phyloP scores from a whole-genome alignment of 2,113 vertebrate genomes.

The Arizona elegans region DNA sequence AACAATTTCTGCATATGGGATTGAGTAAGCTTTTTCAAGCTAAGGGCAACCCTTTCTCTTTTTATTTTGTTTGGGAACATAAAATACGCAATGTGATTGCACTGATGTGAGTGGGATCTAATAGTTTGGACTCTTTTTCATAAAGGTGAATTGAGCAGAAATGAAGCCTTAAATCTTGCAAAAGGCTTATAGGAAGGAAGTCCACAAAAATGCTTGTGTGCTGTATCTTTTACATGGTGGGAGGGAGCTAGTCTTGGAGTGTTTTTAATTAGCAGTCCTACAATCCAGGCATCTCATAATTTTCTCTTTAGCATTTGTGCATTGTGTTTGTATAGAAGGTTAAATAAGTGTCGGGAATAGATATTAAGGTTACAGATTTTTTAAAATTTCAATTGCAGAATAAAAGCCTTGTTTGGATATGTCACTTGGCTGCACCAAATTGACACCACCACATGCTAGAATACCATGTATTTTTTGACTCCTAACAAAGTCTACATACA shows the following conservation, averaged over 20 bases:
- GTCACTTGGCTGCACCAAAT: not conserved
- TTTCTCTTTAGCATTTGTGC: not conserved
- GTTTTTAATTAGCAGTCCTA: not conserved
- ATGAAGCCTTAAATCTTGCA: not conserved
- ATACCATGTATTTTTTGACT: not conserved
- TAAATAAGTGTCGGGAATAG: not conserved
- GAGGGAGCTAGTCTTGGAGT: not conserved
- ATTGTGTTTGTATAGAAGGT: not conserved
- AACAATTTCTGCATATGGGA: not conserved
- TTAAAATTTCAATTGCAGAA: not conserved
- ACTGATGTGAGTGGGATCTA: not conserved
- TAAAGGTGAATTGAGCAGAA: not conserved
- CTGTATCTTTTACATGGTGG: not conserved
- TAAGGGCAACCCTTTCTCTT: not conserved
- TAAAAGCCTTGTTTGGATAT: not conserved
- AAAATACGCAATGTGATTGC: not conserved
- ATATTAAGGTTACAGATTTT: not conserved
- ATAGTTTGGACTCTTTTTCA: not conserved
- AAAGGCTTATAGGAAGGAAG: not conserved
- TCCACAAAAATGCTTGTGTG: not conserved
- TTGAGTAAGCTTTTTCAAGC: not conserved
- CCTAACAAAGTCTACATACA: not conserved
- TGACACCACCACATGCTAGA: not conserved
- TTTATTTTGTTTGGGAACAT: not conserved
- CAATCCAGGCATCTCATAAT: not conserved